Evolutionary conservation across 2,113 vertebrate genomes (phyloP).

Genomic region (Fulmarus glacialis): DNA sequence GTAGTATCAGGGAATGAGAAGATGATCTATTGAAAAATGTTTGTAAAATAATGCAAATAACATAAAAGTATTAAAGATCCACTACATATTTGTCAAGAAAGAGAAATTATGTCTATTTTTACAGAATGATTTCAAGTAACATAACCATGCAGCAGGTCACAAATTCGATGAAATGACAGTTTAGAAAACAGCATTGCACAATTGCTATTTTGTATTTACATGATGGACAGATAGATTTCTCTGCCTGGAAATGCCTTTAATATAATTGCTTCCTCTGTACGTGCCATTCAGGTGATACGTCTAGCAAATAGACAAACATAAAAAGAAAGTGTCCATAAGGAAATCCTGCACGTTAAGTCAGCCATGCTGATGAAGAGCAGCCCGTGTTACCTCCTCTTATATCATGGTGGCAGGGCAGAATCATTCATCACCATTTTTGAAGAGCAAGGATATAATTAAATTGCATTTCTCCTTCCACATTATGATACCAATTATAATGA

Average conservation of each 20-base stretch:
- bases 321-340: background rate
- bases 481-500: background rate
- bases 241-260: background rate
- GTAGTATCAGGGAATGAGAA: background rate
- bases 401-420: background rate
- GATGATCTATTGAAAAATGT: background rate
- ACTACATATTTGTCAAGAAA: background rate
- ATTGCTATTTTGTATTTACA: background rate
- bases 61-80: background rate
- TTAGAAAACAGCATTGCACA: background rate
- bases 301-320: background rate
- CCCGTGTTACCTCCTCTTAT: fast-evolving
- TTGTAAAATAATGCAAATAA: background rate
- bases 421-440: background rate
- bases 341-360: background rate
- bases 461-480: background rate
- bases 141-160: background rate
- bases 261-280: background rate
- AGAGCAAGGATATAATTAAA: background rate
- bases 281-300: background rate
- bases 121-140: background rate
- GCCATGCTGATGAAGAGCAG: background rate
- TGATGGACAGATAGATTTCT: background rate
- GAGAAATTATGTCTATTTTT: background rate
- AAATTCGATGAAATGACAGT: background rate